Base-by-base conservation (phyloP, 2,113 vertebrate genomes). In the Axis porcinus region DNA sequence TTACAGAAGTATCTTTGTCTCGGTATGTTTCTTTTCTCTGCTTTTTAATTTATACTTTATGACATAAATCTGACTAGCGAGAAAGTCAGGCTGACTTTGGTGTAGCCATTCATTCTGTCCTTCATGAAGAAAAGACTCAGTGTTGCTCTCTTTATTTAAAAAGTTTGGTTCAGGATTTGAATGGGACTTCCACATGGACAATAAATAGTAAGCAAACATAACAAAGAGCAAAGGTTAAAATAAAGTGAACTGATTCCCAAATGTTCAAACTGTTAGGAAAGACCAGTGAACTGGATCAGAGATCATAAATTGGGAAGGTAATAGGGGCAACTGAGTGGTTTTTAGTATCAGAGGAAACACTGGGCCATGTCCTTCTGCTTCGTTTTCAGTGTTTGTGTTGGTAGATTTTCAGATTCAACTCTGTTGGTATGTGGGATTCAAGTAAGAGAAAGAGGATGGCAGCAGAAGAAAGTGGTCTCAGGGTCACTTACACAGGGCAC, bases 1-100 rank as follows among this genome's bases (percentile, higher is more conserved):
- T 88, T 92, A 78, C 64, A 94, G 96, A 93, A 82, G 83, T 28
- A 95, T 67, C 25, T 93, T 47, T 67, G 40, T 87, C 90, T 94
- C 15, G 23, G 50, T 85, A 40, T n/a, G 82, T 91, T 94, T 97
- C 60, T 94, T 36, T 86, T 52, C 74, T 74, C 45, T 81, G 60
- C 33, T 82, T 76, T 97, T 54, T 25, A 89, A 94, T 94, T 74
- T 93, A 90, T 76, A 40, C 25, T 14, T 43, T 84, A 45, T 55
- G 58, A 45, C 14, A 88, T 45, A 91, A 94, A 96, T 92, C 55
- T 88, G 86, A 91, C 33, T 19, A 86, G 40, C 4, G 16, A 79
- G 64, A 94, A 89, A 86, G 92, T 45, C 25, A 95, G 62, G 57
- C 52, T 92, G 52, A 78, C 36, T 91, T 94, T 83, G 85, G 23